Base-by-base conservation (phyloP, 2,797 vertebrate species). In the Ataeniobius toweri region DNA sequence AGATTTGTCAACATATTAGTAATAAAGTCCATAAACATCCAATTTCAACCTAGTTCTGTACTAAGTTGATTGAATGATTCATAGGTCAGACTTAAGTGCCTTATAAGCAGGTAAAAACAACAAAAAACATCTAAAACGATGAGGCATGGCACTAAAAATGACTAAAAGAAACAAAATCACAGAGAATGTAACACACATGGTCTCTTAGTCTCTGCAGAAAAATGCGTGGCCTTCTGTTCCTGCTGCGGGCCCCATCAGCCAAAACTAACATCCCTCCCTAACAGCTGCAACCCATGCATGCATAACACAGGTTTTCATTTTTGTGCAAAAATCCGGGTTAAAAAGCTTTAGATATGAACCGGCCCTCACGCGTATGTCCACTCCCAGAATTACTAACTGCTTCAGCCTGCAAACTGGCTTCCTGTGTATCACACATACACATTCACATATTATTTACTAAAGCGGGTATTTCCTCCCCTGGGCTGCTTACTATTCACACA, bases 381-480 rank as follows among this genome's bases (percentile, higher is more conserved):
- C 63, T 71, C 76, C 51, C 36, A 74, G 73, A 77, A 76, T 78
- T 75, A 79, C 65, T 88, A 59, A 86, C 74, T 80, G 71, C 75
- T 71, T 81, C 55, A 71, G 68, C 20, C 73, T 55, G 76, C 78
- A 75, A 26, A 73, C 80, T 80, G 78, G 85, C 80, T 89, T 90
- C 85, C 86, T 84, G 85, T 77, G 61, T 65, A 73, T 81, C 73
- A 89, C 84, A 76, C 76, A 73, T 39, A 75, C 76, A 73, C 46
- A 75, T 48, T 65, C 73, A 71, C 75, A 78, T 26, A 81, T 82
- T 87, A 87, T 93, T 94, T 92, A 91, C 85, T 79, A 83, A 90
- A 90, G 86, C 84, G 88, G 88, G 91, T 88, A 92, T 93, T 95
- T 93, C 94, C 93, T 94, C 94, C 90, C 92, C 50, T 83, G 92